Conservation (phyloP, 2,113 vertebrate genomes). For the Mormoops blainvillei region DNA sequence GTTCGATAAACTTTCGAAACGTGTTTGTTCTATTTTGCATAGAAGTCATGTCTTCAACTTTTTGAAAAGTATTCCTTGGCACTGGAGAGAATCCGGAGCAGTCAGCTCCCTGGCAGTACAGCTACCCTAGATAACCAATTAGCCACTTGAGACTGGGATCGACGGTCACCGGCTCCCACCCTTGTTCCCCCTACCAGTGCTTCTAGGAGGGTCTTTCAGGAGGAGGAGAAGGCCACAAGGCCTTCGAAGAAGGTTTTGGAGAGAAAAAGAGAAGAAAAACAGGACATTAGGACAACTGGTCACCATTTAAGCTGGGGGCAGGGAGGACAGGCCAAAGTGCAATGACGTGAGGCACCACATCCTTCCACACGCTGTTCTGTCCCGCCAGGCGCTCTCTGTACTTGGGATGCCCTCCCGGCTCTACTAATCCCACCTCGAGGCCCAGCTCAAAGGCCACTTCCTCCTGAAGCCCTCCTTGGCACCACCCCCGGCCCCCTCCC, state of each 20-base stretch:
- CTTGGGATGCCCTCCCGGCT: neutral
- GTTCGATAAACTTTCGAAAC: neutral
- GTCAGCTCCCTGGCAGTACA: too few relatives aligned
- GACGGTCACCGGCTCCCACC: neutral
- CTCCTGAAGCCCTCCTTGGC: neutral
- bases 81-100: neutral
- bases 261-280: neutral
- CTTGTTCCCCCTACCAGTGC: neutral
- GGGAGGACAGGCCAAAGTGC: neutral
- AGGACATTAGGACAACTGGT: neutral
- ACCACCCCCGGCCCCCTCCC: too few relatives aligned
- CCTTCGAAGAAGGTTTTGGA: neutral
- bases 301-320: neutral
- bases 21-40: neutral
- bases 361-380: too few relatives aligned
- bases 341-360: accelerated
- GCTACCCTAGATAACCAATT: neutral
- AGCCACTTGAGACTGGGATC: neutral
- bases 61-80: neutral
- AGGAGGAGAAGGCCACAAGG: neutral
- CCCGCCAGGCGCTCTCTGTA: neutral
- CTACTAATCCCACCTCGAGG: neutral
- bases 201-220: neutral
- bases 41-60: neutral
- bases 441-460: neutral